Evolutionary conservation across 2,113 vertebrate genomes (phyloP), one percentile per base, ranked within the genome.

Genomic region (Arvicanthis niloticus): DNA sequence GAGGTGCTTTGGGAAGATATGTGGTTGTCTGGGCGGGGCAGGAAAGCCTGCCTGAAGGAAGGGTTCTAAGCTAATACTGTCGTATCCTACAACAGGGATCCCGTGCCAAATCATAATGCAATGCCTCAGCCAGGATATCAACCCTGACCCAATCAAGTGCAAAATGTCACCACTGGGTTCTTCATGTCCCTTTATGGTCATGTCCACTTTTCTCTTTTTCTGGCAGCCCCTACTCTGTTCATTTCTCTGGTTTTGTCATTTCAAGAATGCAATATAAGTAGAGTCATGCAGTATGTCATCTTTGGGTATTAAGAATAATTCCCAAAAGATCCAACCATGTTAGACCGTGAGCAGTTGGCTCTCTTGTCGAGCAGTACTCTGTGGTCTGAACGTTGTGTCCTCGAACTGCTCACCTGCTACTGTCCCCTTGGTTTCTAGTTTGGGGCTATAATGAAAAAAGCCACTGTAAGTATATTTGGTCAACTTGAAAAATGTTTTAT

Each of bases 1-100:
- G 42, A 60, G 19, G 13, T 89, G 29, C 82, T 90, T 88, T 90
- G 62, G 67, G 85, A 92, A 90, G 82, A 73, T 88, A 40, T 24
- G 7, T 3, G 17, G 40, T 17, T 87, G 42, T 17, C 53, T 68
- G 73, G 26, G 24, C n/a, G 72, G n/a, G 29, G 37, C 10, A 84
- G 37, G 11, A 53, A 51, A 51, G 51, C 51, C 0, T 12, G 53
- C 45, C 60, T 34, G 2, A 34, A 92, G 60, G 67, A 80, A 88
- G 82, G 60, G 24, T 12, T 73, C 26, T 89, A 60, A 67, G 75
- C 45, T 5, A 56, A 88, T n/a, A 81, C 2, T 31, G 16, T 7
- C 7, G 2, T 81, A n/a, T 67, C 29, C 29, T 45, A 9, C n/a
- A 86, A 6, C 24, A 81, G 88, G 62, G 31, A 70, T 67, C 70